phyloP scores from a whole-genome alignment of 2,888 invertebrate species.

The Ptychoptera albimana region DNA sequence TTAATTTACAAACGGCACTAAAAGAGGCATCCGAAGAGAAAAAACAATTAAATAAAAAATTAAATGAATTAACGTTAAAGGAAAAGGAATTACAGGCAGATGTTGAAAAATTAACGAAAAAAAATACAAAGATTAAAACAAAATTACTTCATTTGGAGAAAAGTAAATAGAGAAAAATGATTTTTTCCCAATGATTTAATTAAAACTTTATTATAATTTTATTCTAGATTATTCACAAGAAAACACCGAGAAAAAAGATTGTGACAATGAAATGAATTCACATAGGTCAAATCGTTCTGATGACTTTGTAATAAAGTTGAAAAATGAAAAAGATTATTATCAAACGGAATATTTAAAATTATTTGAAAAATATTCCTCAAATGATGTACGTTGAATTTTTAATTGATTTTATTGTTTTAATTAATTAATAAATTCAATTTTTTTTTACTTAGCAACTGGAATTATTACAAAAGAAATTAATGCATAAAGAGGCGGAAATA shows the following conservation, averaged over 20 bases:
- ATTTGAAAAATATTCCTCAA: background rate
- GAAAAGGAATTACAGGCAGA: conserved; percentile 29
- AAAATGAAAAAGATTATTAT: conserved; percentile 27
- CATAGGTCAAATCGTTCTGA: conserved; percentile 12
- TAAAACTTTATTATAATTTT: conserved; percentile 16
- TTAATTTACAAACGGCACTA: conserved; percentile 38
- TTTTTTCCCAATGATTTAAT: conserved; percentile 7
- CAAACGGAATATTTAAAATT: conserved; percentile 27
- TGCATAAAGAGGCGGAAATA: too few species aligned
- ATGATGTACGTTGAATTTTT: background rate
- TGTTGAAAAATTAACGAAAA: conserved; percentile 33
- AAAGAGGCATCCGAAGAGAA: conserved; percentile 39
- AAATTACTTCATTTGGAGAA: conserved; percentile 16
- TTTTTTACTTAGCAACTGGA: too few species aligned
- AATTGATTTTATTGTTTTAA: too few species aligned
- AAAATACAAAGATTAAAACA: conserved; percentile 33
- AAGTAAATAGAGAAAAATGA: conserved; percentile 10
- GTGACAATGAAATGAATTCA: conserved; percentile 18
- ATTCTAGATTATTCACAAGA: conserved; percentile 9
- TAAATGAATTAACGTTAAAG: conserved; percentile 31
- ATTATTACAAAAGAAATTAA: too few species aligned
- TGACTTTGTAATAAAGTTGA: conserved; percentile 9
- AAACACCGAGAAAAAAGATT: conserved; percentile 11
- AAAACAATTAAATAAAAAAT: conserved; percentile 35
- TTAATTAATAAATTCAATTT: too few species aligned